Evolutionary conservation across 2,888 invertebrate species (phyloP), one percentile per base, ranked within the genome.

Genomic region (Neelides folsomi): DNA sequence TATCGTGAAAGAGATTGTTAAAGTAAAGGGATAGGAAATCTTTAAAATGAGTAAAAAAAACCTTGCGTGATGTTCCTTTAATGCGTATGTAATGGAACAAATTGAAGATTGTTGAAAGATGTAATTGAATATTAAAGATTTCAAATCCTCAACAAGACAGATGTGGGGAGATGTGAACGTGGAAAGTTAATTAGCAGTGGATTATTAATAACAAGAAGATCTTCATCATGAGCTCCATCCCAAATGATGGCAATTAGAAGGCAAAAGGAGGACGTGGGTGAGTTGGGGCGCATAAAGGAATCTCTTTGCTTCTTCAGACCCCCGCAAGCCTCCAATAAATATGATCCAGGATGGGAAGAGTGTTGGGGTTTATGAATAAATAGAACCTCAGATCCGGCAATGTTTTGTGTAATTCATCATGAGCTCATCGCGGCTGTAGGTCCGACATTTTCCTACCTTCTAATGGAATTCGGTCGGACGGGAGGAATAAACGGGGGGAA

Each of bases 381-480:
- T 27, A 27, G 3, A 5, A 5, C 27, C 4, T 2, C 20, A 34
- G 35, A 15, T 35, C 16, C 43, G n/a, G n/a, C n/a, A n/a, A n/a
- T n/a, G n/a, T n/a, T n/a, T n/a, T 34, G 40, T 38, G 38, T 47
- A 39, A 47, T 47, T 39, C 47, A 47, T 47, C 47, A 47, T 47
- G 47, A 47, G 40, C 40, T 47, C 47, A 47, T 39, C 39, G 38
- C 47, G 47, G 47, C 39, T 39, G 47, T 38, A 47, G 38, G 27
- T 27, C 49, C 42, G 49, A 36, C 36, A 37, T 43, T 37, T 43
- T 42, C 47, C 48, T 53, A 51, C 49, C 49, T 56, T 54, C 47
- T 56, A 56, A 54, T 56, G 53, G 53, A 56, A 54, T 54, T 52
- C 52, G 49, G 49, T 18, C 49, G 45, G 51, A 53, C 51, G 53